These are phyloP conservation scores for Cataglyphis hispanica DNA, from an alignment of 1,140 invertebrate species.

Conservation along the genomic window DNA sequence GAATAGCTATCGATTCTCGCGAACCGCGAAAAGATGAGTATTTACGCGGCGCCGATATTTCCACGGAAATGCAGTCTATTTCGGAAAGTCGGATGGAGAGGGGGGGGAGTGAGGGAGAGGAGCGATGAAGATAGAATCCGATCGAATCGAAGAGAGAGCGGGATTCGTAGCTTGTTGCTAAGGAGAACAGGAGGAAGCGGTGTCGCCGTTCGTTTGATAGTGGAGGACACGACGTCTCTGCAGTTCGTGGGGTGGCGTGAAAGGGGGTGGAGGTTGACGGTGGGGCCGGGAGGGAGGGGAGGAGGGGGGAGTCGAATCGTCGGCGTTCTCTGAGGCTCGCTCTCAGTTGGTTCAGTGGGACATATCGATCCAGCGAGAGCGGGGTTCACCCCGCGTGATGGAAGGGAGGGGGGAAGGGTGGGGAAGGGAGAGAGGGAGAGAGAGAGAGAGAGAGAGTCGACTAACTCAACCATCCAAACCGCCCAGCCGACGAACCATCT, in stretches of 20 bases:
- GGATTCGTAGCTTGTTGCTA: constrained; percentile 54
- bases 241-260: constrained; percentile 32
- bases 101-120: background rate
- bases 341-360: constrained; percentile 75
- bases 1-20: constrained; percentile 45
- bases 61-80: constrained; percentile 57
- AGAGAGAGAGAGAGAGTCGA: background rate
- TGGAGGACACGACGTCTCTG: constrained; percentile 48
- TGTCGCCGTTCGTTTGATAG: constrained; percentile 52
- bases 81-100: background rate
- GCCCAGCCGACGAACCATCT: constrained; percentile 67
- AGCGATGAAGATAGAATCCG: constrained; percentile 45
- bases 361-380: constrained; percentile 73
- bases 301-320: background rate
- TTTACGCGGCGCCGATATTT: constrained; percentile 48
- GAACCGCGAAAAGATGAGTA: constrained; percentile 53
- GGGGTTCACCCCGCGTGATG: constrained; percentile 20
- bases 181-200: constrained; percentile 58
- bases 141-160: constrained; percentile 19
- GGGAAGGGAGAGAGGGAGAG: background rate
- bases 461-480: constrained; percentile 66
- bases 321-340: constrained; percentile 55
- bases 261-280: constrained; percentile 54
- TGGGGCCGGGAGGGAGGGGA: background rate
- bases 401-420: background rate